These are phyloP conservation scores for Myrmecophaga tridactyla DNA, from an alignment of 2,113 vertebrate genomes.

Conservation along the genomic window DNA sequence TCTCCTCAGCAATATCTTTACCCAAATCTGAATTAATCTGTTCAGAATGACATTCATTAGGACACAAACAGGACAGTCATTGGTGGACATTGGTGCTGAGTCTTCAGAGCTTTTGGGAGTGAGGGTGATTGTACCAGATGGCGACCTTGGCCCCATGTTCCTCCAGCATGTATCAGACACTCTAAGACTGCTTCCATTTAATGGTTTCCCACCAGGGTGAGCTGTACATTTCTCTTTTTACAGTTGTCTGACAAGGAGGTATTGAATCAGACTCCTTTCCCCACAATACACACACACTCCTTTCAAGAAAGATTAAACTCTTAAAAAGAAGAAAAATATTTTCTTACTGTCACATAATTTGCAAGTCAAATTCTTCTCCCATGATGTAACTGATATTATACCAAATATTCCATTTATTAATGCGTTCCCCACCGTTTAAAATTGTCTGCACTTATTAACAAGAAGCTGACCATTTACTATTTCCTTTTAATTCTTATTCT, in stretches of 20 bases:
- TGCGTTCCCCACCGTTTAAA: neutral
- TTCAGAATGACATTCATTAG: neutral
- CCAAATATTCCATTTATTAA: neutral
- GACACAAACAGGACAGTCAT: neutral
- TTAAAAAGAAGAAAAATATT: neutral
- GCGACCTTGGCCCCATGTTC: neutral
- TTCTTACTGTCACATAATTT: neutral
- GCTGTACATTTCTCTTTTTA: neutral
- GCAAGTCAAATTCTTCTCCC: neutral
- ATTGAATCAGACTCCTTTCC: neutral
- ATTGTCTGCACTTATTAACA: neutral
- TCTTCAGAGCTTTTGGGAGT: neutral
- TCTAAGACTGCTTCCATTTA: neutral
- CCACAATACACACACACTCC: neutral
- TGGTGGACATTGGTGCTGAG: neutral
- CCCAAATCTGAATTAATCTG: neutral
- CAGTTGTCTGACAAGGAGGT: neutral
- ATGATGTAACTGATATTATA: neutral
- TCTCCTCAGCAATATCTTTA: neutral
- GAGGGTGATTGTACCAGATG: no score
- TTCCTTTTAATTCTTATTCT: neutral
- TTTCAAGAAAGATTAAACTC: neutral
- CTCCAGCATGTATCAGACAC: neutral
- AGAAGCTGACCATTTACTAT: neutral
- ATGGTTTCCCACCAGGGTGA: neutral